phyloP scores from a whole-genome alignment of 2,797 vertebrate species.

The Mormyrus proboscirostris region DNA sequence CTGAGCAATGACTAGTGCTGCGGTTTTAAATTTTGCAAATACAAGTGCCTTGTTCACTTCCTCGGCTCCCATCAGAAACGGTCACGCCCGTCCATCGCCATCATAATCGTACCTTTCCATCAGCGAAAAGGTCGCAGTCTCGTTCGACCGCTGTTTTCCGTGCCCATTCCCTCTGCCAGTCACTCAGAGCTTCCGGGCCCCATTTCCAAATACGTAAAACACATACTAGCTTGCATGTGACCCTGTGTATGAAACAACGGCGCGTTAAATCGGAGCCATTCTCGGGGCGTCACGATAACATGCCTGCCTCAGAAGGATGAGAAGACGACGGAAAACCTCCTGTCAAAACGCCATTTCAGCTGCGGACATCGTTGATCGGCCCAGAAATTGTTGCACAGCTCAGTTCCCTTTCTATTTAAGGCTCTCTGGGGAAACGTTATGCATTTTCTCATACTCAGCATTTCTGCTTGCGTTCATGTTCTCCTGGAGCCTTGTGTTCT shows the following conservation, averaged over 20 bases:
- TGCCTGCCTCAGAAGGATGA: not conserved
- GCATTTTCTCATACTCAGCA: not conserved
- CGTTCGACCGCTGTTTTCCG: not conserved
- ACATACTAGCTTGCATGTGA: not conserved
- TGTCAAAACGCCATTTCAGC: constrained; percentile 10
- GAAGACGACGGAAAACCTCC: not conserved
- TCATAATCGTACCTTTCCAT: constrained; percentile 18
- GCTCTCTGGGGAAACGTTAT: not conserved
- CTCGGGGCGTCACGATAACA: not conserved
- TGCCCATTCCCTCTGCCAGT: constrained; percentile 7
- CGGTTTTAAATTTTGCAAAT: constrained; percentile 1
- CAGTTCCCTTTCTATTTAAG: not conserved
- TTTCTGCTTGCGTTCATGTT: not conserved
- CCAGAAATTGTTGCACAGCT: not conserved
- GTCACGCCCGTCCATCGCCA: constrained; percentile 12
- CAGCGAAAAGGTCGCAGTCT: constrained; percentile 19
- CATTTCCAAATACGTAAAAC: not conserved
- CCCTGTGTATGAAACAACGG: not conserved
- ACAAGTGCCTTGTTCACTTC: not conserved
- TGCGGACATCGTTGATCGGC: not conserved
- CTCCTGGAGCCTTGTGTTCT: not conserved
- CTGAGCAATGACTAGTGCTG: not conserved
- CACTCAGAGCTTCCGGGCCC: not conserved
- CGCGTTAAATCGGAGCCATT: constrained; percentile 2
- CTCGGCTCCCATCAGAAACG: constrained; percentile 14